Evolutionary conservation across 37 sponge, comb jelly and placozoan species (phyloP).

Genomic region (Corticium candelabrum): DNA sequence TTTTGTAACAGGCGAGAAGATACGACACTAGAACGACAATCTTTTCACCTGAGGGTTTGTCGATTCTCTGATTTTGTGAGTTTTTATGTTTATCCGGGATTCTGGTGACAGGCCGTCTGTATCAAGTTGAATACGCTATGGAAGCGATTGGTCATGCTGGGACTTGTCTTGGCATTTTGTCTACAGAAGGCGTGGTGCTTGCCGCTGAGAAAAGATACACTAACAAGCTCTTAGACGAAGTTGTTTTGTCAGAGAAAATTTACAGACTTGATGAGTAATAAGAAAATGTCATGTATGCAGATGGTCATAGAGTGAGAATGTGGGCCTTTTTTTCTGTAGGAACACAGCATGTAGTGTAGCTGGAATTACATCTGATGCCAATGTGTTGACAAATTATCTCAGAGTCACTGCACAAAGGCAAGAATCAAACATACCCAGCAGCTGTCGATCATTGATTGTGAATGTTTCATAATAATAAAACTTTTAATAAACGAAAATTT

Average conservation of each 20-base stretch:
- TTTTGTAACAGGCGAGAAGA: slow-evolving; percentile 50
- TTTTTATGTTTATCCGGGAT: neutral
- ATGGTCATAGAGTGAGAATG: neutral
- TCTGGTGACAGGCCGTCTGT: slow-evolving; percentile 50
- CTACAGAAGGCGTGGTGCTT: slow-evolving; percentile 86
- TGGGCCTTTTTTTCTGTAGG: slow-evolving; percentile 18
- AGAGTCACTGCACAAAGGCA: slow-evolving; percentile 69
- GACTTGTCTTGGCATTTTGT: slow-evolving; percentile 89
- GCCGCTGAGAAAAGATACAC: slow-evolving; percentile 90
- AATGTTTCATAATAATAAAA: no score
- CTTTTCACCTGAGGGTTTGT: slow-evolving; percentile 91
- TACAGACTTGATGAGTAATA: slow-evolving; percentile 82
- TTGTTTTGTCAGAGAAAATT: slow-evolving; percentile 89
- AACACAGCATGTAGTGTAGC: slow-evolving; percentile 98
- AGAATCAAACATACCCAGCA: no score
- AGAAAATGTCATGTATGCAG: neutral
- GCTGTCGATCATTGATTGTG: no score
- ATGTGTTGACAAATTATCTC: slow-evolving; percentile 75
- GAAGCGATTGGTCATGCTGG: slow-evolving; percentile 95
- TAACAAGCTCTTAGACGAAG: slow-evolving; percentile 86
- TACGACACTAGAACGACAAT: slow-evolving; percentile 94
- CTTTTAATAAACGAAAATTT: no score
- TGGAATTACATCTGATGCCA: slow-evolving; percentile 98
- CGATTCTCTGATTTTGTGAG: neutral
- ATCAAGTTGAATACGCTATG: slow-evolving; percentile 99